Evolutionary conservation across 1,140 invertebrate genomes (phyloP).

Genomic region (Sitobion miscanthi): DNA sequence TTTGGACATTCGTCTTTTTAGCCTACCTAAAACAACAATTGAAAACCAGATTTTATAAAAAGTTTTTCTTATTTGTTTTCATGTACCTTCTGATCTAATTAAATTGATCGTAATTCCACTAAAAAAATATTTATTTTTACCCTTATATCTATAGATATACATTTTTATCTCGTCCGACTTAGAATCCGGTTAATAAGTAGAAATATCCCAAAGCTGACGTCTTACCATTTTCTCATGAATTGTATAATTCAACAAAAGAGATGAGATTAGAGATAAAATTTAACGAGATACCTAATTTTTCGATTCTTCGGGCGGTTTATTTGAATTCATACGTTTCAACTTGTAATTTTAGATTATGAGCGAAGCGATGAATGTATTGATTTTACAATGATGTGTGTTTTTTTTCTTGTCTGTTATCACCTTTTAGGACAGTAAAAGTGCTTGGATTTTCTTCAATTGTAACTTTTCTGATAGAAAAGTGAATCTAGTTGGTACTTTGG

Average conservation of each 20-base stretch:
- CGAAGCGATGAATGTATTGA: too few species aligned
- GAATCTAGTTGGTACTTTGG: too few species aligned
- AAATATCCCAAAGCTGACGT: neutral
- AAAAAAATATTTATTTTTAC: neutral
- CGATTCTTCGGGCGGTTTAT: neutral
- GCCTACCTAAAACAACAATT: too few species aligned
- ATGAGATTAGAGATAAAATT: constrained; percentile 15
- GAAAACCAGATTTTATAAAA: too few species aligned
- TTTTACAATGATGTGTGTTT: too few species aligned
- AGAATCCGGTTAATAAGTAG: constrained; percentile 13
- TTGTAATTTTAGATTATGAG: neutral
- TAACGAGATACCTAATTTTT: neutral
- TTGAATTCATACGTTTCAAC: neutral
- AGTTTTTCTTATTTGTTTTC: too few species aligned
- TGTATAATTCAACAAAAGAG: constrained; percentile 29
- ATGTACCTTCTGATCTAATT: neutral
- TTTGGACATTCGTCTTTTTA: too few species aligned
- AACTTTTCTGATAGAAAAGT: too few species aligned
- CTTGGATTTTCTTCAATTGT: too few species aligned
- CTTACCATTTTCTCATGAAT: constrained; percentile 13
- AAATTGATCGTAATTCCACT: neutral
- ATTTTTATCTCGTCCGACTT: neutral
- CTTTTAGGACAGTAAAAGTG: too few species aligned
- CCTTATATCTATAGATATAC: too few species aligned
- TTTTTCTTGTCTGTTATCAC: too few species aligned